Conservation (phyloP, 2,113 vertebrate species). For the Prionailurus bengalensis region DNA sequence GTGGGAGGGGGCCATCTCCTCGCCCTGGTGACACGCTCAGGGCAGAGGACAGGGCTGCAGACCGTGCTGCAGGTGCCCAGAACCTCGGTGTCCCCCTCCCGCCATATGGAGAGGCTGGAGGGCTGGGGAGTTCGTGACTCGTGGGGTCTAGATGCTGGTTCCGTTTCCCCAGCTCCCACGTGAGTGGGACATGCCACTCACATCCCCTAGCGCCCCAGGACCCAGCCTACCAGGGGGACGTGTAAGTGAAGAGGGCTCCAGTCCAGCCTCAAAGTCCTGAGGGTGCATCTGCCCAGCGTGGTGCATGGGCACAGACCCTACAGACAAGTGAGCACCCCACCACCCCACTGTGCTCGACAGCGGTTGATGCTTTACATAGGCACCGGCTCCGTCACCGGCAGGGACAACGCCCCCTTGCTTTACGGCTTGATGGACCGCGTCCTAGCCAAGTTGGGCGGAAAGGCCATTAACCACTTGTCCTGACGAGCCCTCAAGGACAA, state of each 20-base stretch:
- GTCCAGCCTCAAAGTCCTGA: not conserved
- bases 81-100: not conserved
- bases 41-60: not conserved
- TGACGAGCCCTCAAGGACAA: not conserved
- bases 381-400: not conserved
- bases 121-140: not conserved
- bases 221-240: too few relatives aligned
- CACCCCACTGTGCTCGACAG: accelerated
- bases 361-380: accelerated
- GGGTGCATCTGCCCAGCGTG: not conserved
- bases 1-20: not conserved
- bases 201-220: not conserved
- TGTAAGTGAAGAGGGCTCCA: not conserved
- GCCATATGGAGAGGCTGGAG: not conserved
- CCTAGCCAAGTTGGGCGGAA: not conserved
- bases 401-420: not conserved
- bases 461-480: not conserved
- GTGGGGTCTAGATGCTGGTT: accelerated
- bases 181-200: not conserved
- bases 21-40: too few relatives aligned
- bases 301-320: not conserved
- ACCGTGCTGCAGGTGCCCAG: too few relatives aligned
- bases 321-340: not conserved
- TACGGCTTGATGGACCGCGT: not conserved
- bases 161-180: not conserved